Percentiles rank a stretch among this genome's conserved stretches.
Evolutionary conservation across 2,888 invertebrate species (phyloP).

Genomic region (Parapristionchus giblindavisi): DNA sequence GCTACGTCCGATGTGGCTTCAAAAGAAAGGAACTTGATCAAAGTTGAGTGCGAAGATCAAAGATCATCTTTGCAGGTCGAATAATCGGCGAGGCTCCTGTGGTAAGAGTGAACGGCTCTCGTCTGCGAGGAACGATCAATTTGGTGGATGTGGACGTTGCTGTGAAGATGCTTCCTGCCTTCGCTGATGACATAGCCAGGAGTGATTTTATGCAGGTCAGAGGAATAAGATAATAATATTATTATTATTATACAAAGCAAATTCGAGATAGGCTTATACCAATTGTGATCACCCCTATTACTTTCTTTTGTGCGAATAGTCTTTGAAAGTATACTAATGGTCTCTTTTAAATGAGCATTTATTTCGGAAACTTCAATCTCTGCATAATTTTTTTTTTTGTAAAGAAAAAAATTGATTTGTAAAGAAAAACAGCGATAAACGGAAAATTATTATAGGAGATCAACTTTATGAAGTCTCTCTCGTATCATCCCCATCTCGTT

Average conservation of each 20-base stretch:
- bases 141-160: constrained; percentile 59
- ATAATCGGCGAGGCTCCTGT: constrained; percentile 59
- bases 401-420: too few relatives aligned
- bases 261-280: too few relatives aligned
- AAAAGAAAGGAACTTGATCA: not conserved
- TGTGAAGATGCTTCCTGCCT: constrained; percentile 63
- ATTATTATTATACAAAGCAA: not conserved
- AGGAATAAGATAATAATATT: not conserved
- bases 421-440: too few relatives aligned
- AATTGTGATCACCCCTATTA: too few relatives aligned
- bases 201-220: constrained; percentile 62
- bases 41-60: not conserved
- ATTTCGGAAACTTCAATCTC: too few relatives aligned
- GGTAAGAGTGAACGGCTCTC: not conserved
- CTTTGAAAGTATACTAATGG: too few relatives aligned
- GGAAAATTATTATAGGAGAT: constrained; percentile 57
- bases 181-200: constrained; percentile 62
- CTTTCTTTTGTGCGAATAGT: too few relatives aligned
- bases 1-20: too few relatives aligned
- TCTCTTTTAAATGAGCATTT: too few relatives aligned
- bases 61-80: constrained; percentile 40
- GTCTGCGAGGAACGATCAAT: not conserved
- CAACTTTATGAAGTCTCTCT: constrained; percentile 65
- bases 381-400: too few relatives aligned
- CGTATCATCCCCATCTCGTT: constrained; percentile 63